Base-by-base conservation (phyloP, 1,140 invertebrate genomes). In the Zelostemma sp. region DNA sequence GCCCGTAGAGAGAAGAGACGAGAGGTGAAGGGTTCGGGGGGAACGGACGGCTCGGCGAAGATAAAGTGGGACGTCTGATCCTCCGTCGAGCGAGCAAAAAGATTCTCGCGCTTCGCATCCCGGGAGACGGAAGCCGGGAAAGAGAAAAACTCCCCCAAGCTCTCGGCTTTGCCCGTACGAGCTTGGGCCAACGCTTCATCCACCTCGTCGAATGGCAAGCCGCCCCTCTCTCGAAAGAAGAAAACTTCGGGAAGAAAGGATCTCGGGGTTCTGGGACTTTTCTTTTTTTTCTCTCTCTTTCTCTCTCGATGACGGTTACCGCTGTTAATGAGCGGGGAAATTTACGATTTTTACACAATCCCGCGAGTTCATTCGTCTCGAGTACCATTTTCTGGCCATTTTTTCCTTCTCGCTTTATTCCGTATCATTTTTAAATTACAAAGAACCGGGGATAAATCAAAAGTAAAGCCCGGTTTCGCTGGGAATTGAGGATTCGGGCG, bases 61-160 rank as follows among this genome's bases (percentile, higher is more conserved):
- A 78, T 78, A 78, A 76, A 76, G 74, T 75, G 76, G 76, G 69
- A 77, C 73, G 77, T 75, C 77, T 74, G 75, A 77, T 77, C 77
- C 75, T 79, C 73, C 69, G 69, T 55, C 72, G 73, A 76, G 69
- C 57, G 71, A 74, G 75, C 71, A 79, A 77, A 79, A 79, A 79
- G 75, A 77, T 77, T 71, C 70, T 68, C 56, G 67, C 68, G 56
- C 68, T 67, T 61, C 65, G 77, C 78, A 80, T 82, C 81, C 80
- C 81, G 74, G 68, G 80, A 83, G 81, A 83, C 81, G 80, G 79
- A 81, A 83, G 78, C 80, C 68, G 75, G 76, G 80, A 82, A 81
- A 77, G 79, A 82, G 80, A 83, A 83, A 83, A 83, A 83, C 81
- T 82, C 79, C 74, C 75, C 72, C 75, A 72, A 78, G 73, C 77